Evolutionary conservation across 1,140 invertebrate species (phyloP), one percentile per base, ranked within the genome.

Genomic region (Dinoponera quadriceps): DNA sequence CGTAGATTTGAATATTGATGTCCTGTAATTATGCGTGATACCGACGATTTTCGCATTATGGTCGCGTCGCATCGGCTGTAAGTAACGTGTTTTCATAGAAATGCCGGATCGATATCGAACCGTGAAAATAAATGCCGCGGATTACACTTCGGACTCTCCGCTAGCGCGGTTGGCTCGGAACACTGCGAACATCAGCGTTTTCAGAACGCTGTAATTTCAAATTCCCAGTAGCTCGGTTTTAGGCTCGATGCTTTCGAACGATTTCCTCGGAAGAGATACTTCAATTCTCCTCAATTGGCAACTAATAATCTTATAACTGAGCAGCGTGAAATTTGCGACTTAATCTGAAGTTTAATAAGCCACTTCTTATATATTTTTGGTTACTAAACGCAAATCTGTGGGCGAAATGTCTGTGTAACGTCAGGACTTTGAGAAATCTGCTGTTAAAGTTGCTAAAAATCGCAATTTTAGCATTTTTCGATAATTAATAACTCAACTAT

Each of bases 41-140:
- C 49, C 60, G n/a, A 22, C 51, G 75, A 27, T 20, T 80, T 68
- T 69, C 69, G 44, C 29, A 55, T 18, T 29, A 22, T 3, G 20
- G 11, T 20, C 25, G 25, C 5, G 57, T 66, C 27, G n/a, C 74
- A 14, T 27, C n/a, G 48, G 2, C 27, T n/a, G 16, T 59, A 71
- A 57, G 33, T 65, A 16, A 51, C 20, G 20, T 9, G 27, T 57
- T 80, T 80, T 80, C 44, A 57, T 29, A 71, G 65, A 59, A 78
- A 57, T 71, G 33, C n/a, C 22, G 22, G 33, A 1, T 80, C 51
- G 65, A 80, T 80, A 80, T 71, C 51, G 38, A 59, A 59, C 75
- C n/a, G 55, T 20, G 69, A 57, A 71, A 54, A 71, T 59, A 71
- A 69, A 59, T 29, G 51, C 9, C 29, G 57, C 9, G 25, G 22